Evolutionary conservation across 2,888 invertebrate genomes (phyloP).

Genomic region (Nomada hirtipes): DNA sequence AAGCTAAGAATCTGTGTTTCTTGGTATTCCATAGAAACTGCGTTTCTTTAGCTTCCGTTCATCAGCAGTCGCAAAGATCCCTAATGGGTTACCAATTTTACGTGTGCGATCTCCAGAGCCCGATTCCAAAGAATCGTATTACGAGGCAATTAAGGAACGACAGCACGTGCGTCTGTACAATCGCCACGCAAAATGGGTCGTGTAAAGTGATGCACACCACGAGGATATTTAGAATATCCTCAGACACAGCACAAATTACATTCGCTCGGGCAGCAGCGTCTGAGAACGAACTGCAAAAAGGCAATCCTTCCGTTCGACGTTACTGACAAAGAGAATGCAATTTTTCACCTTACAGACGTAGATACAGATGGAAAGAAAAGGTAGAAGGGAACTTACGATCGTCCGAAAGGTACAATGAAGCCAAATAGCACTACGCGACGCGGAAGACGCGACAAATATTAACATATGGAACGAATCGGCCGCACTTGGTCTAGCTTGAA

Average conservation of each 20-base stretch:
- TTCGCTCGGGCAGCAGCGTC: background rate
- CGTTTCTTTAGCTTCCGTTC: constrained; percentile 21
- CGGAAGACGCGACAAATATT: constrained; percentile 21
- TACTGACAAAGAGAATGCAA: background rate
- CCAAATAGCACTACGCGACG: constrained; percentile 35
- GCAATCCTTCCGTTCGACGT: background rate
- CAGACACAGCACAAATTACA: constrained; percentile 26
- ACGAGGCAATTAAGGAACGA: constrained; percentile 12
- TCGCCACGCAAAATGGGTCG: constrained; percentile 28
- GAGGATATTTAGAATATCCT: constrained; percentile 9
- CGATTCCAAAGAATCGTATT: constrained; percentile 36
- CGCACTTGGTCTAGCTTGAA: constrained; percentile 31
- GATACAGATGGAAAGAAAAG: constrained; percentile 20
- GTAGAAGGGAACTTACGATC: constrained; percentile 41
- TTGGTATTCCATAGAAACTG: constrained; percentile 7
- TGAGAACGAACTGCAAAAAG: background rate
- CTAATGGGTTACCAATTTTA: constrained; percentile 41
- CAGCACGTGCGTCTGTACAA: background rate
- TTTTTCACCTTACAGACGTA: constrained; percentile 23
- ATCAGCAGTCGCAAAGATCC: constrained; percentile 40
- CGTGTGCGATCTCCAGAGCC: constrained; percentile 37
- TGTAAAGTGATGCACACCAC: constrained; percentile 32
- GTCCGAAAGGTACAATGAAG: constrained; percentile 6
- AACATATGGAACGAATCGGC: constrained; percentile 20
- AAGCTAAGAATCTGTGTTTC: constrained; percentile 23